Conservation (phyloP, 2,888 invertebrate species). For the Oithona nana region DNA sequence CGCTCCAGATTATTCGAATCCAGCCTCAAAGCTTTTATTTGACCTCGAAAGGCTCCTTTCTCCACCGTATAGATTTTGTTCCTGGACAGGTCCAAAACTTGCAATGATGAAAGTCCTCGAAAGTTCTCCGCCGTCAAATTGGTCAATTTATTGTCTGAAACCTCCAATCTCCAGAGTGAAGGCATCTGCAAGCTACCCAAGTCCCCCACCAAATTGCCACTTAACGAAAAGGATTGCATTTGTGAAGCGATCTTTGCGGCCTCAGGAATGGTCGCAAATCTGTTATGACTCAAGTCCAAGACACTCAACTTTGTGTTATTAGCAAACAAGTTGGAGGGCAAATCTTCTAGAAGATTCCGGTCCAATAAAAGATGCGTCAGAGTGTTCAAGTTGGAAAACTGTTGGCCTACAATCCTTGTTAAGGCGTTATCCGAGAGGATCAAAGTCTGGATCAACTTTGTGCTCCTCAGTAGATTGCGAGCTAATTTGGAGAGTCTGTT, state of each 20-base stretch:
- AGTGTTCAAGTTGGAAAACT: slow-evolving; percentile 32
- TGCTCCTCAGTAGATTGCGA: slow-evolving; percentile 41
- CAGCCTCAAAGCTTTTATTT: slow-evolving; percentile 52
- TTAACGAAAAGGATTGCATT: slow-evolving; percentile 58
- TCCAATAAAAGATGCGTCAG: slow-evolving; percentile 51
- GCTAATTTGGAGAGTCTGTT: slow-evolving; percentile 55
- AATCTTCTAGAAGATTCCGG: slow-evolving; percentile 52
- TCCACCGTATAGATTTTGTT: slow-evolving; percentile 62
- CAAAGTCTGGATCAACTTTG: slow-evolving; percentile 34
- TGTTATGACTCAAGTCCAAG: slow-evolving; percentile 61
- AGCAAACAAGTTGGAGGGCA: slow-evolving; percentile 51
- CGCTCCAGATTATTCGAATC: slow-evolving; percentile 62
- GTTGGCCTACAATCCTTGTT: slow-evolving; percentile 21
- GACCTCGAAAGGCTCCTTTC: slow-evolving; percentile 51
- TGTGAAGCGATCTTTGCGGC: slow-evolving; percentile 52
- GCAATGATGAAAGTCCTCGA: slow-evolving; percentile 52
- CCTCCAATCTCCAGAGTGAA: slow-evolving; percentile 54
- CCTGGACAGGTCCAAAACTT: slow-evolving; percentile 60
- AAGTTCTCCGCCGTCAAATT: slow-evolving; percentile 59
- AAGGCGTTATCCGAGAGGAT: slow-evolving; percentile 32
- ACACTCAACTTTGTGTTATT: slow-evolving; percentile 62
- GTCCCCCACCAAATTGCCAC: slow-evolving; percentile 59
- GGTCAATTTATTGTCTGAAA: slow-evolving; percentile 65
- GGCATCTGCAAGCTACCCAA: slow-evolving; percentile 60
- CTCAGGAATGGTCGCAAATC: slow-evolving; percentile 53